Base-by-base conservation (phyloP, 2,888 invertebrate genomes). In the Ryuthela nishihirai region DNA sequence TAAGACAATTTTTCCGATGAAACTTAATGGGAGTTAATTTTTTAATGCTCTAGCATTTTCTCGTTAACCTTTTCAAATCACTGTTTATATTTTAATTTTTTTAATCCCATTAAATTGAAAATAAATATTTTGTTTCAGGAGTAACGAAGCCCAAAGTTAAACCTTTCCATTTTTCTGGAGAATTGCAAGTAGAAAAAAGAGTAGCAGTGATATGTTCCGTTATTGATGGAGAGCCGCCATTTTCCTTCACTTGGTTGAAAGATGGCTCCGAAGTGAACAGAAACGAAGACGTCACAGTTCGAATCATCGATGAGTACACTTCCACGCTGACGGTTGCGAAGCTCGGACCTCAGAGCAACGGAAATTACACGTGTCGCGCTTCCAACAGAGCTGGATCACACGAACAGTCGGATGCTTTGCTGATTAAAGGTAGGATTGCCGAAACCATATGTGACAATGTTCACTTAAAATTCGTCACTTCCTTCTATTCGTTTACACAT, bases 171-270 rank as follows among this genome's bases (percentile, higher is more conserved):
- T 60, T 60, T 25, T 26, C 45, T 7, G 38, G 39, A 1, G 40
- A 54, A 23, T 12, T 60, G 3, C 36, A 23, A 2, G 4, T 15
- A 3, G 61, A 55, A 2, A 18, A 40, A n/a, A 15, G 52, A 15
- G 29, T 44, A 3, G 40, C 36, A 17, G 40, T 59, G 2, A 12
- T 46, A 18, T 59, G 59, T 15, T 35, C 26, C 3, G n/a, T n/a
- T n/a, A 25, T 39, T 1, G 56, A 61, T 5, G 65, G 65, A 0
- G 53, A 55, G 17, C 32, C 48, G 26, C 65, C 65, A 0, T 50
- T 64, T 12, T n/a, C 24, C 7, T 63, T 64, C 42, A 15, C 9
- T 1, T 66, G 66, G 66, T 39, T 45, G 17, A 64, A 61, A 47
- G 58, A 64, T 21, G 61, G 45, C 0, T 9, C 9, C 4, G 3